These are phyloP conservation scores for Falco cherrug DNA, from an alignment of 2,797 vertebrate genomes.

Conservation along the genomic window DNA sequence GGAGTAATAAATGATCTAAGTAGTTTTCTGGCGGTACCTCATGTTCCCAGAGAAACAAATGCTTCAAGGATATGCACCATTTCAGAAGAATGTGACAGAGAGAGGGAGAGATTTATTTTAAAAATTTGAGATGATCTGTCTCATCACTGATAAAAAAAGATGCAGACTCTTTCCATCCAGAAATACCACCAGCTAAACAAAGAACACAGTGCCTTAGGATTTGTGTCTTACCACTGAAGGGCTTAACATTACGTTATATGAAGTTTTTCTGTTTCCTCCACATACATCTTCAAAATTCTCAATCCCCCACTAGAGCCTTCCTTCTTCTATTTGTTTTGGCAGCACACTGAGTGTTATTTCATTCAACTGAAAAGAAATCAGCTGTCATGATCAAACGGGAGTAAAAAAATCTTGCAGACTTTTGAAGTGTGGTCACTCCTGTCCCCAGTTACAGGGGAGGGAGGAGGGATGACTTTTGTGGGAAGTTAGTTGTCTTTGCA, in stretches of 20 bases:
- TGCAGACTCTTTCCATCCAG: neutral
- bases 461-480: neutral
- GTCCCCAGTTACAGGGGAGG: accelerated
- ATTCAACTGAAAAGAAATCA: neutral
- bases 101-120: conserved; percentile 41
- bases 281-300: neutral
- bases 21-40: conserved; percentile 67
- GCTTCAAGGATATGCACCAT: conserved; percentile 60
- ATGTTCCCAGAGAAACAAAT: conserved; percentile 61
- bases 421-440: neutral
- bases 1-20: conserved; percentile 69
- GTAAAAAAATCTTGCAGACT: neutral
- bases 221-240: neutral
- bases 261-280: neutral
- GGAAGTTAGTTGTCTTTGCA: neutral
- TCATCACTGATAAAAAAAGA: conserved; percentile 8
- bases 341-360: neutral
- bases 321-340: neutral
- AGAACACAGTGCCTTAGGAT: neutral
- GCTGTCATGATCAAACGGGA: neutral
- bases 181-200: conserved; percentile 1
- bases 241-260: neutral
- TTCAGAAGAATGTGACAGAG: conserved; percentile 68
- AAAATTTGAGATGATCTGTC: conserved; percentile 19
- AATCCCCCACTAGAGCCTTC: neutral